Conservation (phyloP, 2,797 vertebrate genomes). For the Xiphophorus birchmanni region DNA sequence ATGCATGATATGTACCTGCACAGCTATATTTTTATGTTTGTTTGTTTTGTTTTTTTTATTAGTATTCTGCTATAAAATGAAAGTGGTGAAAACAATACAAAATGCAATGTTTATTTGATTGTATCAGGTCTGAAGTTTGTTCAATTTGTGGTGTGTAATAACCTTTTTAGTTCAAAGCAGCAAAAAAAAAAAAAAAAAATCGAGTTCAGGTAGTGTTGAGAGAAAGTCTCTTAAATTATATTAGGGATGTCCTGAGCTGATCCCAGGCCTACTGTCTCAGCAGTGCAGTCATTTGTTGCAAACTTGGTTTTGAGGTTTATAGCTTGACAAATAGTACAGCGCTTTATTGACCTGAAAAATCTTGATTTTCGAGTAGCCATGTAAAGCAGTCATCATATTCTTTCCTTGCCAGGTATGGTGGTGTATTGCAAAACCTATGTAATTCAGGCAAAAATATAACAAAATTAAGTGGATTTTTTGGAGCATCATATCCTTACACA, state of each 20-base stretch:
- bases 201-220: neutral
- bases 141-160: slow-evolving; percentile 13
- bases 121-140: slow-evolving; percentile 15
- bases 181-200: slow-evolving; percentile 13
- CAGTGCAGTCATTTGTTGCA: neutral
- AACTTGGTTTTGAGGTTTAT: neutral
- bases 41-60: slow-evolving; percentile 28
- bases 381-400: neutral
- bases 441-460: neutral
- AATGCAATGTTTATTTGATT: slow-evolving; percentile 23
- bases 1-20: slow-evolving; percentile 45
- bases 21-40: slow-evolving; percentile 22
- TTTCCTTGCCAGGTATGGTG: neutral
- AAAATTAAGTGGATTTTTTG: neutral
- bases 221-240: slow-evolving; percentile 19
- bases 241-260: slow-evolving; percentile 7
- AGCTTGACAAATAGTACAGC: neutral
- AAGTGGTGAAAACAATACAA: slow-evolving; percentile 36
- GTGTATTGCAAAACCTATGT: neutral
- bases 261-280: neutral
- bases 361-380: neutral
- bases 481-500: neutral
- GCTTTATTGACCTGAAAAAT: neutral
- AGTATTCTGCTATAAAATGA: slow-evolving; percentile 43
- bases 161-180: slow-evolving; percentile 27